A percentile compares a stretch with the other conserved stretches of the same genome.
phyloP scores from a whole-genome alignment of 2,888 invertebrate species.

The Synanthedon andrenaeformis region DNA sequence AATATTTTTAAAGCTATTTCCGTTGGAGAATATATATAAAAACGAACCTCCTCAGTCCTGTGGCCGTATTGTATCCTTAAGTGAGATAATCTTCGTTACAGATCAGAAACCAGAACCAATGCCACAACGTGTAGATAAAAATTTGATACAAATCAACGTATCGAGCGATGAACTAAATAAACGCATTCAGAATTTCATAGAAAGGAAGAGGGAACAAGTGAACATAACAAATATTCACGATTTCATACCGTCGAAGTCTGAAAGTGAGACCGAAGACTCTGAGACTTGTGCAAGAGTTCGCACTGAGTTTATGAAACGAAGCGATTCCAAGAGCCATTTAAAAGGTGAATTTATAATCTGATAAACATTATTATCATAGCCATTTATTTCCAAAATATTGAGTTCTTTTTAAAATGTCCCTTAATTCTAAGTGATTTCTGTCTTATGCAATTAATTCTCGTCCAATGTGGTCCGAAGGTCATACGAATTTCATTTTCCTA shows the following conservation, averaged over 20 bases:
- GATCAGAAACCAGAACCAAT: background rate
- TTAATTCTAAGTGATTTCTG: too few species aligned
- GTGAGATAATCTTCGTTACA: too few species aligned
- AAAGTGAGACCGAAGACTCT: constrained; percentile 46
- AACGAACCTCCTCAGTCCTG: background rate
- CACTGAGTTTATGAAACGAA: constrained; percentile 77
- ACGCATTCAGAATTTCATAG: constrained; percentile 80
- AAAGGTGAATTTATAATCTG: constrained; percentile 69
- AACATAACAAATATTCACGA: constrained; percentile 81
- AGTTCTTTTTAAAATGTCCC: background rate
- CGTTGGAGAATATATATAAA: background rate
- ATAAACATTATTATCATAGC: background rate
- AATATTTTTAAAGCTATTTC: background rate
- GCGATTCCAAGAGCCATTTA: constrained; percentile 83
- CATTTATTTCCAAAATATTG: background rate
- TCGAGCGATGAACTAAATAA: constrained; percentile 73
- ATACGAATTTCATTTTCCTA: too few species aligned
- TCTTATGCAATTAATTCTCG: background rate
- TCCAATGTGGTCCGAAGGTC: too few species aligned
- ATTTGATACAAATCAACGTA: constrained; percentile 77
- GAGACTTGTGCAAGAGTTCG: constrained; percentile 82
- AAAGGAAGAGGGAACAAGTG: constrained; percentile 79
- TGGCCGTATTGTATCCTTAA: too few species aligned
- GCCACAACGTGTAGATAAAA: constrained; percentile 26
- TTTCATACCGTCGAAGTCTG: constrained; percentile 67